Base-by-base conservation (phyloP, 1,140 invertebrate genomes). In the Dendrolimus punctatus region DNA sequence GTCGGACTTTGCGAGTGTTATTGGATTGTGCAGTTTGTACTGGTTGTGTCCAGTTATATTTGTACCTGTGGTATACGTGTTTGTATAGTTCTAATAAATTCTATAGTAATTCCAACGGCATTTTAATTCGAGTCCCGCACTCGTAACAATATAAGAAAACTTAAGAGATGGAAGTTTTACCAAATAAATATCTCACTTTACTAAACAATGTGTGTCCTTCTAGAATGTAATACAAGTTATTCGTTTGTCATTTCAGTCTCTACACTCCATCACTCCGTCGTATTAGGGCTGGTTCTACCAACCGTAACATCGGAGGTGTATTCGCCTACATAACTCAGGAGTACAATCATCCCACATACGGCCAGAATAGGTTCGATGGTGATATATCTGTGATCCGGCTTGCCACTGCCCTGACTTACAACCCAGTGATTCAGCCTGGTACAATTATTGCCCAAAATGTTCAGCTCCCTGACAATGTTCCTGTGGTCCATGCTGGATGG, bases 401-500 rank as follows among this genome's bases (percentile, higher is more conserved):
- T 5, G 0, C 4, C 0, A 46, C 8, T 0, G 37, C 68, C 0
- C 53, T 80, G 37, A 52, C 45, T 2, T 76, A 62, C 55, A 64
- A 54, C 6, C 60, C 69, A 0, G 60, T 68, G 0, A 41, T 77
- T 4, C 68, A 76, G 50, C 65, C 51, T 38, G 67, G 46, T 5
- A 47, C 61, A 6, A 71, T 78, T 42, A 40, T 60, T 0, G 9
- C 53, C 0, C 65, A 66, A 9, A 62, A 48, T n/a, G 38, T 49
- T 0, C 38, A 45, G 0, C 38, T 79, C 4, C 70, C 73, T 8
- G 70, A 73, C 46, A 60, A 66, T 37, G 38, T 66, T 4, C 64
- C 70, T 2, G 76, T 80, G 3, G 52, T 66, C 0, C 66, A 76
- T 45, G 74, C 71, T 8, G 78, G 76, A 7, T 79, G 76, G 76